These are phyloP conservation scores for Gisinianus flammeolus DNA, from an alignment of 2,888 invertebrate species.

Conservation along the genomic window DNA sequence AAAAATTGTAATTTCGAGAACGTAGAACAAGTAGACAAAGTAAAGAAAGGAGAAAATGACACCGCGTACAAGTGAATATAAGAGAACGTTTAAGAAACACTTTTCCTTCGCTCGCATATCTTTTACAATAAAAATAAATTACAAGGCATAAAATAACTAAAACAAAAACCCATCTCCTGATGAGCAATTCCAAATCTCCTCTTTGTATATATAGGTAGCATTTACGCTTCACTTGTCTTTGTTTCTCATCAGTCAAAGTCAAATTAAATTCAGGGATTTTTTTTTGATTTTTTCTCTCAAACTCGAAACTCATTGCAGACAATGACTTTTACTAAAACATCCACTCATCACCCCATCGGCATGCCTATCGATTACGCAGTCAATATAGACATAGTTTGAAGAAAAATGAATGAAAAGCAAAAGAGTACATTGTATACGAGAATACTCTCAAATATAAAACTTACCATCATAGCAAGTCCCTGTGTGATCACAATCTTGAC, in stretches of 20 bases:
- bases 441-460: neutral
- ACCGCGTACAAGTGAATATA: neutral
- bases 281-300: neutral
- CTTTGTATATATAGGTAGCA: neutral
- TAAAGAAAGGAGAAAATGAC: neutral
- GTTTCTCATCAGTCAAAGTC: constrained; percentile 34
- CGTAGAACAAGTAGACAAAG: neutral
- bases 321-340: constrained; percentile 17
- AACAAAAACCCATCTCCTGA: neutral
- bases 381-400: too few species aligned
- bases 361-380: too few species aligned
- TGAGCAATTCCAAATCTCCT: neutral
- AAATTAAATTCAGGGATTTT: constrained; percentile 25
- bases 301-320: neutral
- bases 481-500: constrained; percentile 81
- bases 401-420: neutral
- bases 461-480: constrained; percentile 94
- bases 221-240: constrained; percentile 27
- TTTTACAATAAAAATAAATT: constrained; percentile 31
- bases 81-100: neutral
- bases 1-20: neutral
- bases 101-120: neutral
- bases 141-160: constrained; percentile 33
- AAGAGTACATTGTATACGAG: neutral
- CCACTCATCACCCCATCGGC: neutral